Evolutionary conservation across 2,888 invertebrate genomes (phyloP).

Genomic region (Geotrupes spiniger): DNA sequence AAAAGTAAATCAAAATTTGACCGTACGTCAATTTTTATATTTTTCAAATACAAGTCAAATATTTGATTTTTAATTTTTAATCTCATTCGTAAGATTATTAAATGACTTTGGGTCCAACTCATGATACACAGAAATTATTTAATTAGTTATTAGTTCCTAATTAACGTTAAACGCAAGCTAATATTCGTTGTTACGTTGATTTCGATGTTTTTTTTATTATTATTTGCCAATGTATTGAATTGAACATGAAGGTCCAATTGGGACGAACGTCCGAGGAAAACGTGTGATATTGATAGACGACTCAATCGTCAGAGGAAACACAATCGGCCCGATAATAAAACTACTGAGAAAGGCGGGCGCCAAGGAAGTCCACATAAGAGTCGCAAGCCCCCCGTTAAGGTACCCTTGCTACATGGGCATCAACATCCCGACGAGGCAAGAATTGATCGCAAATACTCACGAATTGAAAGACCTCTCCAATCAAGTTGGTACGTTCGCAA

Average conservation of each 20-base stretch:
- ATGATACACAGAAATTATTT: no score
- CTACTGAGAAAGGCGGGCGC: slow-evolving; percentile 90
- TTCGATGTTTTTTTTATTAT: no score
- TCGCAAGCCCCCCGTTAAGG: slow-evolving; percentile 93
- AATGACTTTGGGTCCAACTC: no score
- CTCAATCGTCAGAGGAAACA: slow-evolving; percentile 95
- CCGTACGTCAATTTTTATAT: no score
- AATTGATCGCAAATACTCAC: slow-evolving; percentile 90
- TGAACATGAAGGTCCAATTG: slow-evolving; percentile 65
- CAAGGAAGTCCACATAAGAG: slow-evolving; percentile 92
- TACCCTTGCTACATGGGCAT: slow-evolving; percentile 99
- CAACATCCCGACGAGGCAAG: slow-evolving; percentile 96
- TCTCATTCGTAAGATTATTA: no score
- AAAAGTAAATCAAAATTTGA: no score
- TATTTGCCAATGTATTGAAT: no score
- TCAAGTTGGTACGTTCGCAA: slow-evolving; percentile 72
- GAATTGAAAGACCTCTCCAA: slow-evolving; percentile 75
- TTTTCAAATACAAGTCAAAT: no score
- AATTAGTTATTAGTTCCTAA: no score
- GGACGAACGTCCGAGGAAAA: slow-evolving; percentile 84
- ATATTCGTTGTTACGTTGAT: no score
- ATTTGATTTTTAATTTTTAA: no score
- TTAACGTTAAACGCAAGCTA: no score
- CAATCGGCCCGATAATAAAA: slow-evolving; percentile 94
- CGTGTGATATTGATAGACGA: slow-evolving; percentile 93